Base-by-base conservation (phyloP, 2,113 vertebrate species). In the Dasypus novemcinctus region DNA sequence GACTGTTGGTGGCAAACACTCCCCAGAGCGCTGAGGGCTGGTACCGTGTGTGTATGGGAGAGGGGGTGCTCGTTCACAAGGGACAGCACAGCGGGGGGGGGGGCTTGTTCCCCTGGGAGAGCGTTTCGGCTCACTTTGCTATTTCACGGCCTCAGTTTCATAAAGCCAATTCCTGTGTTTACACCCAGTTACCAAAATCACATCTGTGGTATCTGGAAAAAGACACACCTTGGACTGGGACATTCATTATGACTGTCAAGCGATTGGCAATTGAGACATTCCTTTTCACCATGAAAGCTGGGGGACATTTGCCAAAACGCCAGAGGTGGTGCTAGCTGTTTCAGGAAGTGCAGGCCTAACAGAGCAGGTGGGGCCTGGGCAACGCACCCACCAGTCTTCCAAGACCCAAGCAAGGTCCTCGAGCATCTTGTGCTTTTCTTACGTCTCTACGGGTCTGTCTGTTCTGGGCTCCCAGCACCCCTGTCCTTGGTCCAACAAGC, bases 181-280 rank as follows among this genome's bases (percentile, higher is more conserved):
- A 49, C 4, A 27, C 69, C 41, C 18, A 11, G 1, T 25, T 64
- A 38, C 54, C 61, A 66, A 54, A 15, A 23, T 5, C 54, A 57
- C 18, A 21, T 21, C 52, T 17, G 14, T 54, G 20, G 54, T 4
- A 20, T 17, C 15, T 31, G 11, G 27, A 72, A 54, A 3, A 46
- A 87, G 57, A 82, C 87, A 71, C 76, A 79, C 43, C 17, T 61
- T 15, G 4, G 41, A 1, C 1, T 27, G 2, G 31, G 27, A n/a
- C 43, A 7, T 0, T 9, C 23, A 21, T 0, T 0, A 52, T 17
- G 57, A 21, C 8, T 1, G 12, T 1, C 64, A 79, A 41, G 0
- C 13, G n/a, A 31, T 57, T 74, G 25, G 23, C 74, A 74, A 41
- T 21, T n/a, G 72, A 75, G 21, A 72, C 11, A 17, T 27, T 21